phyloP scores from a whole-genome alignment of 2,113 vertebrate genomes.

The Prunella himalayana region DNA sequence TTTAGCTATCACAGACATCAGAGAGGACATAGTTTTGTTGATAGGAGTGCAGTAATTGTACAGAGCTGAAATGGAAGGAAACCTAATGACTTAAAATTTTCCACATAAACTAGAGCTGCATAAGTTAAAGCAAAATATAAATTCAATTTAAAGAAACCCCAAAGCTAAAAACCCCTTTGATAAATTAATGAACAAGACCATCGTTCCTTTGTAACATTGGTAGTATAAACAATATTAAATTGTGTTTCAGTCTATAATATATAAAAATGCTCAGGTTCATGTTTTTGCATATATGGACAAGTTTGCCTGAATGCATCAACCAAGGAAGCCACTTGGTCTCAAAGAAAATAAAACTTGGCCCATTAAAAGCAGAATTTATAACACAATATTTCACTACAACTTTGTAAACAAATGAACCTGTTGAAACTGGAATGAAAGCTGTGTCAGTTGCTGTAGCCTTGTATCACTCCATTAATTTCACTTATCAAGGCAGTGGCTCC shows the following conservation, averaged over 20 bases:
- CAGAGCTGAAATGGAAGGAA: not conserved
- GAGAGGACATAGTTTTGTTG: not conserved
- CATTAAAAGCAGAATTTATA: not conserved
- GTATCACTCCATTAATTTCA: not conserved
- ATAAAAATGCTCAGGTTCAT: not conserved
- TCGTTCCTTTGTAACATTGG: not conserved
- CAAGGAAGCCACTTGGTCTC: not conserved
- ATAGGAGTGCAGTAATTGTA: not conserved
- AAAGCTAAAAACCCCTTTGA: not conserved
- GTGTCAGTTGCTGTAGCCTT: not conserved
- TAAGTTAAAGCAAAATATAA: not conserved
- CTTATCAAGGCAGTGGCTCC: not conserved
- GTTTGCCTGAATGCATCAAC: not conserved
- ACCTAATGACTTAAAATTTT: not conserved
- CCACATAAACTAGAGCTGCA: not conserved
- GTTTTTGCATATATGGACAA: not conserved
- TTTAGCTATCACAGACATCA: not conserved
- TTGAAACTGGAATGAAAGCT: not conserved
- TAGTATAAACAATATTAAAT: not conserved
- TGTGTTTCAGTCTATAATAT: not conserved
- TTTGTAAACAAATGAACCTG: not conserved
- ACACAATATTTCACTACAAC: not conserved
- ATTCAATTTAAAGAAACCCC: not conserved
- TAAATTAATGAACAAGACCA: not conserved
- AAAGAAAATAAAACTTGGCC: not conserved